phyloP scores from a whole-genome alignment of 1,140 invertebrate genomes.

The Venturia canescens region DNA sequence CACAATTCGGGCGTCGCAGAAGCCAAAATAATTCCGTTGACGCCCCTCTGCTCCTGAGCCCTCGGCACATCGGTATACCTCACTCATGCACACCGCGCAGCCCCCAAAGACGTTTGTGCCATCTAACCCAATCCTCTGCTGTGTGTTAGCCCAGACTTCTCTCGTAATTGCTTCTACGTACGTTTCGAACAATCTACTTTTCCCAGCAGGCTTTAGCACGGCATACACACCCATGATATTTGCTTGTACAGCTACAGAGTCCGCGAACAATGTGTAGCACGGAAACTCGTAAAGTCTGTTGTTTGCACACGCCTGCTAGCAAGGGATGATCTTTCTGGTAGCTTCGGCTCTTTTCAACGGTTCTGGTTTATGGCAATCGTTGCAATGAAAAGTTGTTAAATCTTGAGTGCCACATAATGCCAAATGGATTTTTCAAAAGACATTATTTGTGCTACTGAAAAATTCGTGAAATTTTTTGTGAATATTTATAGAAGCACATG shows the following conservation, averaged over 20 bases:
- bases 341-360: neutral
- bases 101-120: slow-evolving; percentile 20
- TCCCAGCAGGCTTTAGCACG: slow-evolving; percentile 14
- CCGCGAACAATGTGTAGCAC: neutral
- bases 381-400: neutral
- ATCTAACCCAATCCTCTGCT: neutral
- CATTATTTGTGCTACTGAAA: no score
- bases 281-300: slow-evolving; percentile 5
- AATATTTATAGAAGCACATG: neutral
- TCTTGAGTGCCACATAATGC: no score
- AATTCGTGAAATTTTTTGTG: no score
- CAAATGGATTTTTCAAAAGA: no score
- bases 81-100: neutral
- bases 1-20: neutral
- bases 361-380: neutral
- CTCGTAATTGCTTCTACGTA: slow-evolving; percentile 45
- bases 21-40: neutral
- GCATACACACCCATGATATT: neutral
- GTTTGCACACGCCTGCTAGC: neutral
- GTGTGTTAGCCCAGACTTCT: slow-evolving; percentile 2
- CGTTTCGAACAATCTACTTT: slow-evolving; percentile 44
- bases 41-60: neutral
- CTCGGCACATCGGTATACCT: neutral
- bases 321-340: neutral
- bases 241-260: neutral